Evolutionary conservation across 2,888 invertebrate species (phyloP).

Genomic region (Rambutsinella grinnellia): DNA sequence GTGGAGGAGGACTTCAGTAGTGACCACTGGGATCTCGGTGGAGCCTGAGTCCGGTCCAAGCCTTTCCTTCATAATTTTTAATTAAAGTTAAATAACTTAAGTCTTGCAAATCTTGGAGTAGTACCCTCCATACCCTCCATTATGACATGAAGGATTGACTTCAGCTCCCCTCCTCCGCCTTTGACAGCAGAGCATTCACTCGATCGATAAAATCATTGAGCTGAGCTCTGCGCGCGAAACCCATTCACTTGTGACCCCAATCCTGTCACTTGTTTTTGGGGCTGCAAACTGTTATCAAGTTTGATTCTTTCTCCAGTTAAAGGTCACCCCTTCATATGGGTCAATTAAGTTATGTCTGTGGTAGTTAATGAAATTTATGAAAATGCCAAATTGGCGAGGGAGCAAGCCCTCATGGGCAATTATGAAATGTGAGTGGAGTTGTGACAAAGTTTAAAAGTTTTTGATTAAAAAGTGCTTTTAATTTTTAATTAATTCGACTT

Average conservation of each 20-base stretch:
- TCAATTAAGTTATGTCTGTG: conserved; percentile 78
- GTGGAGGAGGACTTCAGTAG: conserved; percentile 24
- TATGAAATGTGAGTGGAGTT: conserved; percentile 84
- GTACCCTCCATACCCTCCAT: too few species aligned
- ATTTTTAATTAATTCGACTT: neutral
- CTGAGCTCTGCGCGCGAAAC: too few species aligned
- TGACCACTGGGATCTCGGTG: conserved; percentile 5
- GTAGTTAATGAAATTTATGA: conserved; percentile 92
- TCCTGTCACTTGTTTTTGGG: neutral
- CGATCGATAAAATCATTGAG: too few species aligned
- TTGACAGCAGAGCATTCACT: too few species aligned
- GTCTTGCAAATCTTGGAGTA: too few species aligned
- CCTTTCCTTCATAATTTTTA: conserved; percentile 44
- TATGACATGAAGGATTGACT: too few species aligned
- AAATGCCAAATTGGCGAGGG: conserved; percentile 93
- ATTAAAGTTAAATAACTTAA: too few species aligned
- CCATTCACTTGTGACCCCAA: conserved; percentile 8
- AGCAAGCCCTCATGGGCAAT: conserved; percentile 94
- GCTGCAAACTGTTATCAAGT: neutral
- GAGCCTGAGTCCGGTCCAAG: conserved; percentile 14
- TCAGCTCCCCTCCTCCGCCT: too few species aligned
- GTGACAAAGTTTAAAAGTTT: neutral
- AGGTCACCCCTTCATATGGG: neutral
- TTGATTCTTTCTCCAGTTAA: neutral
- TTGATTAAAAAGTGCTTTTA: neutral